Conservation (phyloP, 2,888 invertebrate species). For the Rhagonycha lutea region DNA sequence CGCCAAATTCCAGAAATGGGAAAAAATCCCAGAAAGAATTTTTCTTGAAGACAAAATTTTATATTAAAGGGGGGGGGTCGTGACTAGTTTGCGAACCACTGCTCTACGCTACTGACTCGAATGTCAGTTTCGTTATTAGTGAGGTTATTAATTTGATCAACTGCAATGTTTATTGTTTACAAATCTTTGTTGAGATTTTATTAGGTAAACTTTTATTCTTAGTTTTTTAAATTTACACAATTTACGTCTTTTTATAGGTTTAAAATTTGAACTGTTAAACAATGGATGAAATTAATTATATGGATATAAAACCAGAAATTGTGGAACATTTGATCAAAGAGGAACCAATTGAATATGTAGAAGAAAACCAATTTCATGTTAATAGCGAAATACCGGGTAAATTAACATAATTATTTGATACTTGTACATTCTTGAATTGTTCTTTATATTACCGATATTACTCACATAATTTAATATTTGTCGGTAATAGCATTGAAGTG, state of each 20-base stretch:
- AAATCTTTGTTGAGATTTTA: too few species aligned
- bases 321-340: not conserved
- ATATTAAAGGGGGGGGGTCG: too few species aligned
- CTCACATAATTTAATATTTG: not conserved
- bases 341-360: not conserved
- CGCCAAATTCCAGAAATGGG: too few species aligned
- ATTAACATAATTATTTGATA: not conserved
- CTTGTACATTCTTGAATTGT: not conserved
- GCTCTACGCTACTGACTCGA: too few species aligned
- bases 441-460: not conserved
- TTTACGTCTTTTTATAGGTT: not conserved
- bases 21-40: too few species aligned
- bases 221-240: not conserved
- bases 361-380: not conserved
- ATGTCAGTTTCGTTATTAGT: too few species aligned
- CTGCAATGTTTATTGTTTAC: too few species aligned
- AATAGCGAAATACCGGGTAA: not conserved
- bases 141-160: too few species aligned
- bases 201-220: not conserved
- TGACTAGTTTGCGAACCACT: too few species aligned
- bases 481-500: too few species aligned
- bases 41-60: too few species aligned
- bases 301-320: not conserved
- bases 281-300: not conserved
- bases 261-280: not conserved